phyloP scores from a whole-genome alignment of 2,797 vertebrate genomes.

The Parambassis ranga region DNA sequence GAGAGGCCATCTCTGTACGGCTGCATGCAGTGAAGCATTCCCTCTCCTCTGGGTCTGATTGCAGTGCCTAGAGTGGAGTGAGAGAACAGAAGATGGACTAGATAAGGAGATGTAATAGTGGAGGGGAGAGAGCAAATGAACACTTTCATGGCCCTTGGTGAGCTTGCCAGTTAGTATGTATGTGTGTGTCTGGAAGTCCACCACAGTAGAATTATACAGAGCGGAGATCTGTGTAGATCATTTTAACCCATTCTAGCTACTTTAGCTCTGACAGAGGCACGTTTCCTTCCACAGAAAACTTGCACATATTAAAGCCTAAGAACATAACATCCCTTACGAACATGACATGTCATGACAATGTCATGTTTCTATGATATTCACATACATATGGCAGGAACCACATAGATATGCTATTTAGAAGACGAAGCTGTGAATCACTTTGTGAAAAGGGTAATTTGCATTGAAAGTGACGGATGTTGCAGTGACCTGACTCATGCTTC shows the following conservation, averaged over 20 bases:
- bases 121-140: conserved; percentile 41
- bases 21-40: conserved; percentile 28
- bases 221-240: conserved; percentile 1
- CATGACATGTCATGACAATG: too few relatives aligned
- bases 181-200: background rate
- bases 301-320: too few relatives aligned
- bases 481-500: too few relatives aligned
- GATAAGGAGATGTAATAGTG: conserved; percentile 56
- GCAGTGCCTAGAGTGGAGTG: conserved; percentile 21
- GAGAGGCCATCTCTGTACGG: conserved; percentile 22
- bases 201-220: conserved; percentile 8
- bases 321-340: too few relatives aligned
- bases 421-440: too few relatives aligned
- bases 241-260: conserved; percentile 9
- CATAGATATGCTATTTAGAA: too few relatives aligned
- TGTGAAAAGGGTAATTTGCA: too few relatives aligned
- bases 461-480: too few relatives aligned
- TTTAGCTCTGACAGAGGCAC: too few relatives aligned
- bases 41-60: conserved; percentile 46
- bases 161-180: background rate
- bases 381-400: too few relatives aligned
- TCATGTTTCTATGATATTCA: too few relatives aligned
- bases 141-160: conserved; percentile 32
- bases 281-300: too few relatives aligned
- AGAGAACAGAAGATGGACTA: conserved; percentile 50